Conservation (phyloP, 1,140 invertebrate genomes). For the Trichonephila inaurata region DNA sequence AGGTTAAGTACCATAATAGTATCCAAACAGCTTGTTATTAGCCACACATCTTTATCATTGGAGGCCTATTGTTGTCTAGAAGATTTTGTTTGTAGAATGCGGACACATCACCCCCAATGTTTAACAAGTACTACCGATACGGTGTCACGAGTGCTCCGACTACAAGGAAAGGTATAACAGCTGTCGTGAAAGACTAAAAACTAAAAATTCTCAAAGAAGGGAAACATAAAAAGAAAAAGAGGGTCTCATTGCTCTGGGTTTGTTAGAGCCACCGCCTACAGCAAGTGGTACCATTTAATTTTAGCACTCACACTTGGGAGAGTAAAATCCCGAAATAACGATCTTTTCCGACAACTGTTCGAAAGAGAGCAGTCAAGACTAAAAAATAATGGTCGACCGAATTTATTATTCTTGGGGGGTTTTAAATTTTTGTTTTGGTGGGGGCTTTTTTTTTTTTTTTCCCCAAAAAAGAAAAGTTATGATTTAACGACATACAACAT, state of each 20-base stretch:
- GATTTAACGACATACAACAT: not conserved
- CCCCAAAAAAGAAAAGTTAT: not conserved
- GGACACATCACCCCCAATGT: not conserved
- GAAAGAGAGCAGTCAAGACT: constrained; percentile 8
- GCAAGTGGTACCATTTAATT: constrained; percentile 62
- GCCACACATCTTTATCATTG: not conserved
- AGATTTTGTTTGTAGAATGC: not conserved
- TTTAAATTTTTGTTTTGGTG: constrained; percentile 5
- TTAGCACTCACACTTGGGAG: constrained; percentile 23
- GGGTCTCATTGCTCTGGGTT: not conserved
- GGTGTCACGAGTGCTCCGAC: not conserved
- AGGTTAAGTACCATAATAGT: not conserved
- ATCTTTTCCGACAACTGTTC: constrained; percentile 23
- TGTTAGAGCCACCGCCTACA: constrained; percentile 34
- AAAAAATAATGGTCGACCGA: constrained; percentile 29
- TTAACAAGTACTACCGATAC: not conserved
- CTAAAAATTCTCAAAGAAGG: not conserved
- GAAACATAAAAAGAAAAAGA: not conserved
- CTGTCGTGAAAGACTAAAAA: constrained; percentile 32
- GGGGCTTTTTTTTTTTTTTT: not conserved
- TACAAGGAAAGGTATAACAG: not conserved
- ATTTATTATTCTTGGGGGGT: constrained; percentile 52
- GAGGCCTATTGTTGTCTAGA: not conserved
- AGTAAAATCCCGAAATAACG: constrained; percentile 33
- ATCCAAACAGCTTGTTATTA: not conserved